Evolutionary conservation across 2,113 vertebrate species (phyloP).

Genomic region (Antechinus stuartii): DNA sequence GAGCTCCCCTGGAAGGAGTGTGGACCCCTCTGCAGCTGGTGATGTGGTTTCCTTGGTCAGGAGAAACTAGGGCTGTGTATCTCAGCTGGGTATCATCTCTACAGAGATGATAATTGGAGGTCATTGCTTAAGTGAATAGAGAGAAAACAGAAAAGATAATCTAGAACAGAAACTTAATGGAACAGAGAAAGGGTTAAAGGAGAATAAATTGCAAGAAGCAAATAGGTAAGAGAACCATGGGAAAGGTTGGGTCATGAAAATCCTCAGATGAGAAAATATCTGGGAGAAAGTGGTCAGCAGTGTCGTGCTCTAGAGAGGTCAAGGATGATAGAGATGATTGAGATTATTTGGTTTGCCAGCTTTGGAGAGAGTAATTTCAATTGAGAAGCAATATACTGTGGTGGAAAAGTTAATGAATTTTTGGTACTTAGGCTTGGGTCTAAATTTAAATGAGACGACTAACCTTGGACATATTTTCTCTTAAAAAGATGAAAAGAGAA

Average conservation of each 20-base stretch:
- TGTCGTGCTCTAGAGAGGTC: neutral
- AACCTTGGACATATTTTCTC: neutral
- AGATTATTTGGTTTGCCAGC: neutral
- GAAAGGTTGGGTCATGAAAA: neutral
- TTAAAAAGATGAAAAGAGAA: neutral
- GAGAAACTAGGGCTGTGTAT: neutral
- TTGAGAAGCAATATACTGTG: neutral
- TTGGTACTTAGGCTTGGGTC: neutral
- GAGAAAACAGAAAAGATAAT: neutral
- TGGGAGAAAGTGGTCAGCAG: neutral
- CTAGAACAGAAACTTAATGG: neutral
- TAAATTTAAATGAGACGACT: neutral
- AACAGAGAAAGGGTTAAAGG: neutral
- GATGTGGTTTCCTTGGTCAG: neutral
- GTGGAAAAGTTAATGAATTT: neutral
- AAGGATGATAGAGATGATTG: neutral
- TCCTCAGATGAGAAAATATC: neutral
- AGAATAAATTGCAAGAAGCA: neutral
- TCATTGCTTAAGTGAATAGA: neutral
- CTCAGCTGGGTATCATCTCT: neutral
- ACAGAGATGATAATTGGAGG: neutral
- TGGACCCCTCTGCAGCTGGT: neutral
- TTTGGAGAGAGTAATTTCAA: neutral
- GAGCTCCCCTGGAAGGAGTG: neutral
- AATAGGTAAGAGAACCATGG: neutral